These are phyloP conservation scores for Sturnus vulgaris DNA, from an alignment of 2,113 vertebrate genomes.

Conservation along the genomic window DNA sequence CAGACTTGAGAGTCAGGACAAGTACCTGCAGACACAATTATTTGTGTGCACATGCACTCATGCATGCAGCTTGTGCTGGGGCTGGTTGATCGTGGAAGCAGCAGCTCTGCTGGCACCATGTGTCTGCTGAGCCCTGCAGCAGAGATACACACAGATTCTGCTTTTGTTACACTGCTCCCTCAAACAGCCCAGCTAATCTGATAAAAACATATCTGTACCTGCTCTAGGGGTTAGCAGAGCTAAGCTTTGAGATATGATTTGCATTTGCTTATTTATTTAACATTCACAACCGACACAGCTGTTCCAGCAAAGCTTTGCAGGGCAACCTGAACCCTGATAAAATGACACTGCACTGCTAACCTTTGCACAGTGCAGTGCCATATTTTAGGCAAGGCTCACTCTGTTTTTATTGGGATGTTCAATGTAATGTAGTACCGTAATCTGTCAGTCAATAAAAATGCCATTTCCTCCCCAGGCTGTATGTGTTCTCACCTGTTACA, in stretches of 20 bases:
- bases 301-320: background rate
- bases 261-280: background rate
- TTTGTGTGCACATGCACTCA: rapidly evolving
- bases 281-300: background rate
- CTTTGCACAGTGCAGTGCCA: background rate
- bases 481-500: background rate
- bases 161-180: background rate
- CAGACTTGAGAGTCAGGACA: background rate
- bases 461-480: background rate
- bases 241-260: background rate
- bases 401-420: background rate
- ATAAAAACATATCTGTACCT: background rate
- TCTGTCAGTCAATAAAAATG: background rate
- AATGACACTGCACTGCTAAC: background rate
- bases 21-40: rapidly evolving
- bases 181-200: background rate
- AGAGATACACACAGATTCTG: background rate
- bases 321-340: background rate
- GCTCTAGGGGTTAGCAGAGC: background rate
- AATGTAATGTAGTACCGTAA: background rate
- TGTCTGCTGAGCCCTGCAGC: background rate
- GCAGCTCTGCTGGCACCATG: background rate
- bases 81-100: background rate
- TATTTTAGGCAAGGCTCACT: background rate
- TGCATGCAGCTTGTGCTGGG: too few relatives aligned